Evolutionary conservation across 2,113 vertebrate species (phyloP).

Genomic region (Melanostigma gelatinosum): DNA sequence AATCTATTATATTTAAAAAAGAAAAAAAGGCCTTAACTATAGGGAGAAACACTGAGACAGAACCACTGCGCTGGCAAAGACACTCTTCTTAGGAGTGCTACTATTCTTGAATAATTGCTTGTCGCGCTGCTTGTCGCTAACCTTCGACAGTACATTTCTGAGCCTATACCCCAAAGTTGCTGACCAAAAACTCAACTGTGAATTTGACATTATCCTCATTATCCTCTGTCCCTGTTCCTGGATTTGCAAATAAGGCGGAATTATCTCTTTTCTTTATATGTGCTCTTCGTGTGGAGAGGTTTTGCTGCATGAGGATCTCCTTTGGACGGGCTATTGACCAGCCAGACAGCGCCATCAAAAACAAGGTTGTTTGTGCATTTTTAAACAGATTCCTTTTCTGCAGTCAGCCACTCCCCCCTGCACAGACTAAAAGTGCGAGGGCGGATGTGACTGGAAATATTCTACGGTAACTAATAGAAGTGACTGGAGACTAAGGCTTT

Average conservation of each 20-base stretch:
- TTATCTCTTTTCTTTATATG: constrained; percentile 45
- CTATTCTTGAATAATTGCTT: constrained; percentile 28
- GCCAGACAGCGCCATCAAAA: constrained; percentile 81
- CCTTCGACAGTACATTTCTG: constrained; percentile 14
- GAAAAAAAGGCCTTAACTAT: constrained; percentile 79
- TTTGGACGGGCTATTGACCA: constrained; percentile 57
- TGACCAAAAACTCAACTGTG: constrained; percentile 30
- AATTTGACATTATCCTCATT: constrained; percentile 44
- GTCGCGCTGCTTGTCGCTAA: constrained; percentile 16
- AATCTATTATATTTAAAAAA: constrained; percentile 81
- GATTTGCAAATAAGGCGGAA: constrained; percentile 66
- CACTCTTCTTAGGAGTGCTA: constrained; percentile 61
- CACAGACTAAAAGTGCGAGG: constrained; percentile 43
- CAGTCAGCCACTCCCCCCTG: constrained; percentile 42
- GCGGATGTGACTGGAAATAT: constrained; percentile 55
- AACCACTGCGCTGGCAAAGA: constrained; percentile 59
- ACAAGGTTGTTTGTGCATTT: constrained; percentile 81
- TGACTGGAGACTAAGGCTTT: constrained; percentile 71
- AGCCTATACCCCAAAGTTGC: constrained; percentile 30
- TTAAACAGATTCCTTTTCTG: constrained; percentile 56
- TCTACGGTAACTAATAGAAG: constrained; percentile 49
- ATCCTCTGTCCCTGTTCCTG: constrained; percentile 44
- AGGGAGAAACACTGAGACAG: constrained; percentile 77
- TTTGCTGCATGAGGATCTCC: constrained; percentile 64
- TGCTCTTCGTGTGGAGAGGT: constrained; percentile 71